Evolutionary conservation across 2,113 vertebrate species (phyloP).

Genomic region (Anarhynchus alexandrinus): DNA sequence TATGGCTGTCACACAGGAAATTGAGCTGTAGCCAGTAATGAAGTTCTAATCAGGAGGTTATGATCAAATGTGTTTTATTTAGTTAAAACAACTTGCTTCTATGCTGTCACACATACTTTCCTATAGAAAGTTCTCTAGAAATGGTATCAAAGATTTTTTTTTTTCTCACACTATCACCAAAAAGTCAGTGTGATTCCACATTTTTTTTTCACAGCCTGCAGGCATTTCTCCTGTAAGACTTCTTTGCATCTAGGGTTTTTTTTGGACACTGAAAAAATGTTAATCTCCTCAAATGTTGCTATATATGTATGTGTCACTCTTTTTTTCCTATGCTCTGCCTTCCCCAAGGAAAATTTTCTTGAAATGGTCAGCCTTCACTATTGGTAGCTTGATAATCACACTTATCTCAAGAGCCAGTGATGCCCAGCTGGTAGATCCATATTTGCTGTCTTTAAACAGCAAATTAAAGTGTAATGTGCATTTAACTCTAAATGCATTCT

Average conservation of each 20-base stretch:
- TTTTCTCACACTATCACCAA: not conserved
- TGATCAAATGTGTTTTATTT: not conserved
- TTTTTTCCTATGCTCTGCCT: not conserved
- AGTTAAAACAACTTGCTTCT: not conserved
- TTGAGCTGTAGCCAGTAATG: not conserved
- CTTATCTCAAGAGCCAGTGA: not conserved
- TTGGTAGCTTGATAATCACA: not conserved
- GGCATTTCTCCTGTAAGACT: not conserved
- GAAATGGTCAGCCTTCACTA: not conserved
- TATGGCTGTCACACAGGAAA: not conserved
- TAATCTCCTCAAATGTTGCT: not conserved
- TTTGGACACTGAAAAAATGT: not conserved
- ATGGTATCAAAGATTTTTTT: not conserved
- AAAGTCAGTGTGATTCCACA: not conserved
- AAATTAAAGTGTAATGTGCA: not conserved
- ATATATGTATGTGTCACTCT: not conserved
- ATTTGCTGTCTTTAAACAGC: not conserved
- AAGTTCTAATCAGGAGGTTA: not conserved
- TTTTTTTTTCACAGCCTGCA: not conserved
- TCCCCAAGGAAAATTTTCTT: not conserved
- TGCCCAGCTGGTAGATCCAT: not conserved
- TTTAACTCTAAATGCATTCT: not conserved
- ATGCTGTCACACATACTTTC: not conserved
- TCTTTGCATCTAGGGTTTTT: not conserved
- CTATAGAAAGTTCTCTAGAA: not conserved